Evolutionary conservation across 35 echinoderm and acorn worm genomes (phyloP).

Genomic region (Holothuria glaberrima): DNA sequence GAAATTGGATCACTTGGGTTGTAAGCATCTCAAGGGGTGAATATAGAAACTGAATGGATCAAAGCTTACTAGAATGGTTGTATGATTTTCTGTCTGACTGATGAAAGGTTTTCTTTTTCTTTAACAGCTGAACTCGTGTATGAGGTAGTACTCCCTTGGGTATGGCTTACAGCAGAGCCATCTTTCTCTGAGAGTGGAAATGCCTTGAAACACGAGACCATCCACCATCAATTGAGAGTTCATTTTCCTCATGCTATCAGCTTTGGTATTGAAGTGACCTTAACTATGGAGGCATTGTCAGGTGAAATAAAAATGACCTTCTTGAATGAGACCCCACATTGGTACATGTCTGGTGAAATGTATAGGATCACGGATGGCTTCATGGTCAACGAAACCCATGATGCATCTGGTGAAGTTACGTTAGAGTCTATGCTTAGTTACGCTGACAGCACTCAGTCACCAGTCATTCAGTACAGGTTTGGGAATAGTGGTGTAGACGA

Average conservation of each 20-base stretch:
- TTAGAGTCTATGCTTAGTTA: conserved; percentile 1
- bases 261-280: conserved; percentile 51
- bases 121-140: conserved; percentile 57
- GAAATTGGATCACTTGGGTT: no score
- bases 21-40: no score
- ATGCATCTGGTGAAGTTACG: conserved; percentile 37
- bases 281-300: conserved; percentile 18
- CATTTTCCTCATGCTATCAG: conserved; percentile 53
- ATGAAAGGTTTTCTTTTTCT: no score
- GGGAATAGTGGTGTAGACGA: background rate
- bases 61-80: no score
- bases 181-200: conserved; percentile 64
- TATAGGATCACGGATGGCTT: background rate
- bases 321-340: conserved; percentile 47
- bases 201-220: conserved; percentile 74
- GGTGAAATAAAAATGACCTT: conserved; percentile 54
- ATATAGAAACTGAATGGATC: no score
- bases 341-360: conserved; percentile 42
- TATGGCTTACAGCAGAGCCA: background rate
- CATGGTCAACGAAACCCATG: conserved; percentile 55
- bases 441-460: background rate
- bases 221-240: conserved; percentile 21
- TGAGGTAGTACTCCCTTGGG: conserved; percentile 43
- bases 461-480: background rate
- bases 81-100: no score